A percentile compares a stretch with the other conserved stretches of the same genome.
Conservation (phyloP, 2,113 vertebrate genomes). For the Salvelinus alpinus region DNA sequence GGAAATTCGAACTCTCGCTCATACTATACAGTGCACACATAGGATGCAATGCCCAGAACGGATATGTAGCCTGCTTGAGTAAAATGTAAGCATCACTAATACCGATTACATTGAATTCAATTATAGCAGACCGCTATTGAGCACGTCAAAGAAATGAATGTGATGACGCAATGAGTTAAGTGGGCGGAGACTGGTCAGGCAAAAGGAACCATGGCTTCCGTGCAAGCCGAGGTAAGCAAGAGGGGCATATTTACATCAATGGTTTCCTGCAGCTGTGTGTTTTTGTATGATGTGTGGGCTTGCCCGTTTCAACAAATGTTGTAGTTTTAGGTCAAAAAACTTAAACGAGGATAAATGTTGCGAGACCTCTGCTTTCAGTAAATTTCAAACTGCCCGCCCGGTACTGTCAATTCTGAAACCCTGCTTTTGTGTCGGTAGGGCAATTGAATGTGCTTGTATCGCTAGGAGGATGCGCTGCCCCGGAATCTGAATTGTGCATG, state of each 20-base stretch:
- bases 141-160: no score
- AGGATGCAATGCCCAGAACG: no score
- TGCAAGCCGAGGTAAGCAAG: background rate
- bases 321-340: background rate
- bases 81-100: background rate
- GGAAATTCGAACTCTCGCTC: background rate
- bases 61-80: no score
- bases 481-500: background rate
- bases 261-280: background rate
- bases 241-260: background rate
- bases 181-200: background rate
- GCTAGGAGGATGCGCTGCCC: background rate
- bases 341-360: background rate
- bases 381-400: slow-evolving; percentile 2
- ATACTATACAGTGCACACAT: background rate
- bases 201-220: background rate
- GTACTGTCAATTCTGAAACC: background rate
- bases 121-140: background rate
- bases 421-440: background rate
- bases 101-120: background rate
- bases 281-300: background rate
- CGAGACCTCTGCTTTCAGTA: background rate
- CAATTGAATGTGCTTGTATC: background rate
- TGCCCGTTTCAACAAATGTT: background rate
- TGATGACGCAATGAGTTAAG: background rate